Base-by-base conservation (phyloP, 1,140 invertebrate species). In the Drosophila saltans region DNA sequence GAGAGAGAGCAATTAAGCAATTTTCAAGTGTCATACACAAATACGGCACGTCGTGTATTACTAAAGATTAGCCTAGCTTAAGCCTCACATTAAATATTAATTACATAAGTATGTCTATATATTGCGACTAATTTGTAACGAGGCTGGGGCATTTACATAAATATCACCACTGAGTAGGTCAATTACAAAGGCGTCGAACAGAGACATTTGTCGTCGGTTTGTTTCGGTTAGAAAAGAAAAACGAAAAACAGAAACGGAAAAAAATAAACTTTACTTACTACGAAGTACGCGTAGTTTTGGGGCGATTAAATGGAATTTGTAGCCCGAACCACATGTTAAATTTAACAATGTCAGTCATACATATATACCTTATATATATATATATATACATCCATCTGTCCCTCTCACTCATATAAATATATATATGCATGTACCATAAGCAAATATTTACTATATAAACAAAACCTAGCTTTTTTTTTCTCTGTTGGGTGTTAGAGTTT, bases 111-210 rank as follows among this genome's bases (percentile, higher is more conserved):
- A 62, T 26, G n/a, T 60, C n/a, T 21, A n/a, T 33, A 36, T 45
- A 30, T 43, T 62, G 41, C 45, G 36, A 28, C 26, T 55, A 24
- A 58, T 33, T 58, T 26, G 28, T 33, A 59, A 33, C 57, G 16
- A 59, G 57, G 36, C 57, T 59, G 16, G n/a, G 56, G 33, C 57
- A 59, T 39, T 59, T 59, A 33, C 57, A 59, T 52, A 52, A 52
- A 24, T 39, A 59, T 58, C 16, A 24, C n/a, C 3, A 52, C 45
- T 75, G 73, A 77, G 64, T 82, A 65, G 71, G 75, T 75, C 65
- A 82, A 77, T 77, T 77, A 71, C 74, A 52, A 77, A 78, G 76
- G 72, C 80, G 80, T 71, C 71, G 75, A 81, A 16, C 16, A 16
- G 16, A 16, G 16, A 16, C 16, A 16, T 16, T 16, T 16, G 16